A percentile compares a stretch with the other conserved stretches of the same genome.
Conservation (phyloP, 2,113 vertebrate species). For the Rhineura floridana region DNA sequence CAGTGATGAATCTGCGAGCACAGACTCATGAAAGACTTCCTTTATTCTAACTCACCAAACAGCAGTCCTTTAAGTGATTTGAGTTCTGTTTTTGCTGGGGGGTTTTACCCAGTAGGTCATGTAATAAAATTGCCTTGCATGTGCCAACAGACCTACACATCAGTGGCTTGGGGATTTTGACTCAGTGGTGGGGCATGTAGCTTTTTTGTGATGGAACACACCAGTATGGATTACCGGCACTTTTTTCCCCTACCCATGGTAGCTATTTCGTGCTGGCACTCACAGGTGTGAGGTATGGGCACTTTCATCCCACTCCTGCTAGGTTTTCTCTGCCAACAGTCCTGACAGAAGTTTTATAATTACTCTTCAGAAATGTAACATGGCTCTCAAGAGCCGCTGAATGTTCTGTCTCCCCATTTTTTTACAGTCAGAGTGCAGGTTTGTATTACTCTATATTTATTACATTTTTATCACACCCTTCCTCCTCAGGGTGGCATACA, state of each 20-base stretch:
- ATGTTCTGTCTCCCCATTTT: conserved; percentile 16
- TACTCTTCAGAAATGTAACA: conserved; percentile 16
- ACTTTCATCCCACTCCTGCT: conserved; percentile 12
- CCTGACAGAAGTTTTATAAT: conserved; percentile 46
- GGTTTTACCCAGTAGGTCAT: conserved; percentile 76
- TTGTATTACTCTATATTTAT: not conserved
- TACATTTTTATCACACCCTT: not conserved
- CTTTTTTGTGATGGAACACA: conserved; percentile 67
- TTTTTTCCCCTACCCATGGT: no score
- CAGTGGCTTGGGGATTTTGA: conserved; percentile 55
- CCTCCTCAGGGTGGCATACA: not conserved
- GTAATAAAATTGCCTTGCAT: conserved; percentile 72
- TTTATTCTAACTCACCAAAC: conserved; percentile 80
- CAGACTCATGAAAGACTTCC: conserved; percentile 78
- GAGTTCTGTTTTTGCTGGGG: conserved; percentile 73
- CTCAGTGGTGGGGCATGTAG: conserved; percentile 52
- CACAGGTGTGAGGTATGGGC: conserved; percentile 8
- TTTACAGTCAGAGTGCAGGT: conserved; percentile 18
- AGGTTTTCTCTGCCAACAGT: conserved; percentile 56
- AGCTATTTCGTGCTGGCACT: no score
- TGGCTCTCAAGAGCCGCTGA: conserved; percentile 28
- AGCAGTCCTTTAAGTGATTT: conserved; percentile 75
- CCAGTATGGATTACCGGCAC: no score
- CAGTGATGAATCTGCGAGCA: conserved; percentile 71
- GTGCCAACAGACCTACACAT: conserved; percentile 71